Evolutionary conservation across 2,113 vertebrate species (phyloP).

Genomic region (Nothoprocta perdicaria): DNA sequence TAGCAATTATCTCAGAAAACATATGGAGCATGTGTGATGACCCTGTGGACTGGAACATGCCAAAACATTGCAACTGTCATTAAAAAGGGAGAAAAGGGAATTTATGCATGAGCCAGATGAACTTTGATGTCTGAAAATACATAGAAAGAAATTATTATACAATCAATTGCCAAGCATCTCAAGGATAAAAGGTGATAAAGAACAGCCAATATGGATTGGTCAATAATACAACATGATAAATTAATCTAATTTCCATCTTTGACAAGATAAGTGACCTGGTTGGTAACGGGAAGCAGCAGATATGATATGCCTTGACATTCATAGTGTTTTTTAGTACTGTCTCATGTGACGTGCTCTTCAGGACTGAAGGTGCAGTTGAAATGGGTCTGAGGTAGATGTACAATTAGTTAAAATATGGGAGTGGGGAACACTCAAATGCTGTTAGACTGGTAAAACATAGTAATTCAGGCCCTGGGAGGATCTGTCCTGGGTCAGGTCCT

Average conservation of each 20-base stretch:
- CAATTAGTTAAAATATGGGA: background rate
- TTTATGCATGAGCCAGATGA: background rate
- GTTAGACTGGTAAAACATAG: background rate
- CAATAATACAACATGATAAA: background rate
- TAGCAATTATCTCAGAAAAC: background rate
- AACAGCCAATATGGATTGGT: background rate
- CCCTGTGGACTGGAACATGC: background rate
- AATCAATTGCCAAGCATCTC: background rate
- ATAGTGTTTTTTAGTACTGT: fast-evolving
- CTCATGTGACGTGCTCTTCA: background rate
- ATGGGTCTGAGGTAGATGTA: fast-evolving
- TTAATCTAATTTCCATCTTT: background rate
- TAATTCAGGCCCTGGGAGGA: background rate
- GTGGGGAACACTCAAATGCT: background rate
- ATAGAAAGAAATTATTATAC: background rate
- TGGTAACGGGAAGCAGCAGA: background rate
- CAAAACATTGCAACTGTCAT: background rate
- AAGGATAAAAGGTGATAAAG: background rate
- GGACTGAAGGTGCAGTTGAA: background rate
- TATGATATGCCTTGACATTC: background rate
- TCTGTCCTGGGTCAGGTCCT: background rate
- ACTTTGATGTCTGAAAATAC: background rate
- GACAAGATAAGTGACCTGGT: background rate
- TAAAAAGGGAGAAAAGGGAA: background rate
- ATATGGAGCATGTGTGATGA: background rate